These are phyloP conservation scores for Hippocampus abdominalis DNA, from an alignment of 2,113 vertebrate genomes.

Conservation along the genomic window DNA sequence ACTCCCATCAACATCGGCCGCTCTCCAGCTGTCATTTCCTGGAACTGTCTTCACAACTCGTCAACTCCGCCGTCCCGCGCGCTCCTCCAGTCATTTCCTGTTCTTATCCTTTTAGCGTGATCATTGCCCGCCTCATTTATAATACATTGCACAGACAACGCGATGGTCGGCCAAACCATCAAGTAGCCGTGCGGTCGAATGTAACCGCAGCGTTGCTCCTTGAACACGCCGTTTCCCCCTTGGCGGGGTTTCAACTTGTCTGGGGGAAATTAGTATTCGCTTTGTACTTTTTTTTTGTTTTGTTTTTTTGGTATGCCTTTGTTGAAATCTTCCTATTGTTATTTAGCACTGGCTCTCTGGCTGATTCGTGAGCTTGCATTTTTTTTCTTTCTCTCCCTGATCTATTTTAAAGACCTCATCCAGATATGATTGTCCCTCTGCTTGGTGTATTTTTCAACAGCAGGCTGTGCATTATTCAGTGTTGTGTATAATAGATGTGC, in stretches of 20 bases:
- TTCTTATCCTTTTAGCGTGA: constrained; percentile 38
- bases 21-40: constrained; percentile 23
- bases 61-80: constrained; percentile 26
- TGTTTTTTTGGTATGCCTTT: no score
- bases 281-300: background rate
- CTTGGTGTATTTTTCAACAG: constrained; percentile 43
- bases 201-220: background rate
- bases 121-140: constrained; percentile 54
- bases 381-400: constrained; percentile 14
- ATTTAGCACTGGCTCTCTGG: background rate
- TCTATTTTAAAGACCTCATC: constrained; percentile 26
- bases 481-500: constrained; percentile 38
- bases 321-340: constrained; percentile 18
- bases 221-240: constrained; percentile 21
- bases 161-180: constrained; percentile 28
- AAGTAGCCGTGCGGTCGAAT: background rate
- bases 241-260: background rate
- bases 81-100: constrained; percentile 40
- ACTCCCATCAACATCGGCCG: constrained; percentile 20
- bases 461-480: constrained; percentile 30
- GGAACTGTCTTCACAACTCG: constrained; percentile 34
- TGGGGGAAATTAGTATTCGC: background rate
- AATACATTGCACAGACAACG: constrained; percentile 45
- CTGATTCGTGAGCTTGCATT: constrained; percentile 10
- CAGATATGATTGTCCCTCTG: constrained; percentile 30